Evolutionary conservation across 1,140 invertebrate species (phyloP), one percentile per base, ranked within the genome.

Genomic region (Ceratosolen solmsi): DNA sequence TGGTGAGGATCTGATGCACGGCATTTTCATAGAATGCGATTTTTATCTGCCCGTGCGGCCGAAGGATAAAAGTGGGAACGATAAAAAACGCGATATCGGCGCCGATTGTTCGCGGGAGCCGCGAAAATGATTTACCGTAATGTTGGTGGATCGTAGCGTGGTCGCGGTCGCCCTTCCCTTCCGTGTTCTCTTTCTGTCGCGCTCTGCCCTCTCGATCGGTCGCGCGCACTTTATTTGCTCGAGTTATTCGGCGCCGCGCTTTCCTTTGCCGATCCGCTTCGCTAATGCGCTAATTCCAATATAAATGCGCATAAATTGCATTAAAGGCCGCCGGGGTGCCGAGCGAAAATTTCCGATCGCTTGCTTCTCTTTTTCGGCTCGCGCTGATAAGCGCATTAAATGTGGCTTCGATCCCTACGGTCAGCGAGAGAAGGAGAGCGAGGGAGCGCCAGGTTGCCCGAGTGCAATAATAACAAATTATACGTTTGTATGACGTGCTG

Each of bases 301-400:
- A 80, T 80, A 80, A 80, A 80, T 80, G 79, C 79, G 79, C 79
- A 80, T 80, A 80, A 80, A 80, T 80, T 78, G 41, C 46, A 36
- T 51, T 58, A 51, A 25, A 25, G 15, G 41, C 46, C n/a, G n/a
- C n/a, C n/a, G n/a, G n/a, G n/a, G n/a, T n/a, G n/a, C n/a, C 25
- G 60, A 51, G 25, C 38, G 38, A 63, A 63, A 60, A 33, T 22
- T 68, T 38, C 27, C 17, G 3, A 1, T 49, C n/a, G n/a, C n/a
- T 9, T 36, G 46, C 11, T n/a, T 4, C 49, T 33, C 27, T 22
- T 54, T 33, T 54, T 20, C 3, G 11, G n/a, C 27, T 63, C 27
- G 5, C 60, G n/a, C n/a, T n/a, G n/a, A n/a, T n/a, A n/a, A n/a
- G n/a, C n/a, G n/a, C n/a, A n/a, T n/a, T n/a, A n/a, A n/a, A n/a